phyloP scores from a whole-genome alignment of 2,888 invertebrate genomes.

The Dryobota labecula region DNA sequence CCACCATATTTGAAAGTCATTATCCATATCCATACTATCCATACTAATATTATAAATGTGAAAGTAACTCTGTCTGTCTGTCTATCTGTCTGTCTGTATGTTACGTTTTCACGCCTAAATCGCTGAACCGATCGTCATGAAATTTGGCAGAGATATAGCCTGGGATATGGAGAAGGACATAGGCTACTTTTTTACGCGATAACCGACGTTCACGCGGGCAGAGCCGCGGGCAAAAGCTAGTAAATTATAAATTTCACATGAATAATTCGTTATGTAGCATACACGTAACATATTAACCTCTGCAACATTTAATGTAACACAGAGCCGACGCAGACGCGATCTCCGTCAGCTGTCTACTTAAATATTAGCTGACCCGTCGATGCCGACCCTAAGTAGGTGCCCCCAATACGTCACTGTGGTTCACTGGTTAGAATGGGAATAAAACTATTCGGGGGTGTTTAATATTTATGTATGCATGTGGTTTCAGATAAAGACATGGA shows the following conservation, averaged over 20 bases:
- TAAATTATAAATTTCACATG: neutral
- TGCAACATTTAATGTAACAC: slow-evolving; percentile 19
- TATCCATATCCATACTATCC: too few species aligned
- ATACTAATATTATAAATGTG: too few species aligned
- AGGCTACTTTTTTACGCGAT: too few species aligned
- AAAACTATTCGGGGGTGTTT: slow-evolving; percentile 31
- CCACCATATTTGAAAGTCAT: neutral
- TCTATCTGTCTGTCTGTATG: too few species aligned
- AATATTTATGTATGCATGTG: slow-evolving; percentile 14
- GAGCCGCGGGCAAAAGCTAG: too few species aligned
- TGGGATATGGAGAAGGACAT: too few species aligned
- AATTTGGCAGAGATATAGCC: too few species aligned
- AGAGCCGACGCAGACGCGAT: slow-evolving; percentile 21
- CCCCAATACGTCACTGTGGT: slow-evolving; percentile 36
- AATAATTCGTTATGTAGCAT: neutral
- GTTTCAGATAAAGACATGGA: neutral
- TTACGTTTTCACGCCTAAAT: too few species aligned
- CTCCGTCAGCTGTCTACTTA: slow-evolving; percentile 45
- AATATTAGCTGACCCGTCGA: slow-evolving; percentile 34
- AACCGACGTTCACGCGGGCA: too few species aligned
- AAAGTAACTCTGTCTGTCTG: too few species aligned
- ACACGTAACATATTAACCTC: neutral
- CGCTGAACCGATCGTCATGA: too few species aligned
- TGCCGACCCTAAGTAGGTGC: slow-evolving; percentile 13
- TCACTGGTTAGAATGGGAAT: slow-evolving; percentile 15